Evolutionary conservation across 2,888 invertebrate species (phyloP).

Genomic region (Calameuta idolon): DNA sequence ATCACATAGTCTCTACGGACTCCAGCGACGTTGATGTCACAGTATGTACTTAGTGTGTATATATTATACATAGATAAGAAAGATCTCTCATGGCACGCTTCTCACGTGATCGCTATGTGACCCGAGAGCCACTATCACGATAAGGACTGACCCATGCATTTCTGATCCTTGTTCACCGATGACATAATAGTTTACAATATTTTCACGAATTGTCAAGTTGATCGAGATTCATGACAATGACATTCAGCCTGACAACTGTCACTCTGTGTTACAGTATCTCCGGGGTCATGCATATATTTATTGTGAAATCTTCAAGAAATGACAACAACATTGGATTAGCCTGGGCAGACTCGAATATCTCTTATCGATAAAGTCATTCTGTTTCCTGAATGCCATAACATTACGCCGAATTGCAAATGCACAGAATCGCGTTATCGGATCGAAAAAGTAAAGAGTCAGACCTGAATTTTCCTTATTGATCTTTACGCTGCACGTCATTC

Average conservation of each 20-base stretch:
- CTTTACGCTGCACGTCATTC: too few relatives aligned
- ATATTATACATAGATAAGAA: not conserved
- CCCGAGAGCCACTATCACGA: not conserved
- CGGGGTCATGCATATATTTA: not conserved
- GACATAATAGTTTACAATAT: slow-evolving; percentile 11
- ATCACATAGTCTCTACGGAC: not conserved
- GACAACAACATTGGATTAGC: not conserved
- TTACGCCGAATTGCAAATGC: too few relatives aligned
- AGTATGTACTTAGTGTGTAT: not conserved
- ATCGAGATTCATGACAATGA: not conserved
- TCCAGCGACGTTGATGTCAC: not conserved
- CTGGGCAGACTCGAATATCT: not conserved
- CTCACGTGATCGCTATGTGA: not conserved
- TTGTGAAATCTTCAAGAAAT: not conserved
- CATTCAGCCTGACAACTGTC: not conserved
- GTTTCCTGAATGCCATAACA: not conserved
- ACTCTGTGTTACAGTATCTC: not conserved
- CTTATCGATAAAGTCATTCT: not conserved
- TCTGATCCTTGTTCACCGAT: slow-evolving; percentile 6
- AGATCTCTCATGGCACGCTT: not conserved
- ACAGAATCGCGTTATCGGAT: too few relatives aligned
- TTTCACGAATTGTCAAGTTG: too few relatives aligned
- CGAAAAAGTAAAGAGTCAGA: too few relatives aligned
- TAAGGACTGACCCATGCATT: slow-evolving; percentile 6
- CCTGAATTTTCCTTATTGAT: too few relatives aligned